Conservation (phyloP, 1,140 invertebrate genomes). For the Ladona fulva region DNA sequence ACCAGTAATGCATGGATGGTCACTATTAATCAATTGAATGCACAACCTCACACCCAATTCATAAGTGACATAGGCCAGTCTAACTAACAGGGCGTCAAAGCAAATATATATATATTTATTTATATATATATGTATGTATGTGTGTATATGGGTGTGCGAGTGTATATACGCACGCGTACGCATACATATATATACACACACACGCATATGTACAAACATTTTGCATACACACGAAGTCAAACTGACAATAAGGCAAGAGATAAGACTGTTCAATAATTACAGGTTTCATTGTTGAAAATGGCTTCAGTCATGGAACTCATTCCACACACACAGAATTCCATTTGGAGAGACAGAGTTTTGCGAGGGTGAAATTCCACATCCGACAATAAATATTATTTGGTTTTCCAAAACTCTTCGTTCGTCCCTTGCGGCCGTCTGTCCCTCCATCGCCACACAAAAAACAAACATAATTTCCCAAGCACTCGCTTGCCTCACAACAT, state of each 20-base stretch:
- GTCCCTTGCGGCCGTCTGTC: background rate
- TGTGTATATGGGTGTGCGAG: no score
- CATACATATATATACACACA: no score
- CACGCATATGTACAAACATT: background rate
- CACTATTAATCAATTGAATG: background rate
- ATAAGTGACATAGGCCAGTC: background rate
- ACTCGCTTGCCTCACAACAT: background rate
- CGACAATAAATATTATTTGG: background rate
- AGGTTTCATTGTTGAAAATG: background rate
- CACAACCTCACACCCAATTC: background rate
- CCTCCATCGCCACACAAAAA: background rate
- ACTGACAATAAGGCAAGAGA: constrained; percentile 9
- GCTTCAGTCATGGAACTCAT: constrained; percentile 1
- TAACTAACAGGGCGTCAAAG: background rate
- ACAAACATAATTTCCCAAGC: background rate
- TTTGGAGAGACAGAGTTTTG: constrained; percentile 1
- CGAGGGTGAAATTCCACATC: background rate
- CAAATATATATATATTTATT: background rate
- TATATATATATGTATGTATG: no score
- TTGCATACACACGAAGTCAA: constrained; percentile 9
- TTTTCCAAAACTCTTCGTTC: background rate
- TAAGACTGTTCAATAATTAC: background rate
- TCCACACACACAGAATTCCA: background rate
- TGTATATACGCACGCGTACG: no score
- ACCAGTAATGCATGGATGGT: constrained; percentile 8